Evolutionary conservation across 2,797 vertebrate species (phyloP).

Genomic region (Carapus acus): DNA sequence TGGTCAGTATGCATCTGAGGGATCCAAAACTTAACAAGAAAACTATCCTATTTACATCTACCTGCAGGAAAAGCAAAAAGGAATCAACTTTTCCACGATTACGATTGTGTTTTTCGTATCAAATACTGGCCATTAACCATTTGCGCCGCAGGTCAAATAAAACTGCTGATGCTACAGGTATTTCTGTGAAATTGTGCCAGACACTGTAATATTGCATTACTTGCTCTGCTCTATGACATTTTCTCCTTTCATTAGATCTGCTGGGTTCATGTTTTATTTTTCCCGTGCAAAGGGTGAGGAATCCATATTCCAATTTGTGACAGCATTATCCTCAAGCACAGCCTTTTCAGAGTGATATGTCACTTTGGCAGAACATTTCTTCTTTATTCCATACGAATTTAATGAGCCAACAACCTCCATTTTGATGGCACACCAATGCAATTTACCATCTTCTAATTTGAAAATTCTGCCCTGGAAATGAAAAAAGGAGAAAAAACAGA

Average conservation of each 20-base stretch:
- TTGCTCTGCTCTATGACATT: conserved; percentile 55
- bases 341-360: conserved; percentile 43
- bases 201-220: conserved; percentile 54
- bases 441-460: not conserved
- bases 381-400: conserved; percentile 10
- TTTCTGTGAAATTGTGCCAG: conserved; percentile 33
- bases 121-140: not conserved
- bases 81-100: too few relatives aligned
- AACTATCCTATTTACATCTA: too few relatives aligned
- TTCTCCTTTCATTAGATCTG: conserved; percentile 47
- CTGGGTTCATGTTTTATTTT: conserved; percentile 29
- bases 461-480: not conserved
- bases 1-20: too few relatives aligned
- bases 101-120: too few relatives aligned
- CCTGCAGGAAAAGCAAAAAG: too few relatives aligned
- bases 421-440: not conserved
- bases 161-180: conserved; percentile 3
- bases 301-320: conserved; percentile 22
- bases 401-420: not conserved
- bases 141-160: conserved; percentile 11
- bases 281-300: conserved; percentile 22
- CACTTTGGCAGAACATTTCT: not conserved
- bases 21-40: too few relatives aligned
- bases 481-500: not conserved
- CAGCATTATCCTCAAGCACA: conserved; percentile 33